Conservation (phyloP, 30 jellyfish, hydroid and myxozoan species). For the Cassiopea andromeda region DNA sequence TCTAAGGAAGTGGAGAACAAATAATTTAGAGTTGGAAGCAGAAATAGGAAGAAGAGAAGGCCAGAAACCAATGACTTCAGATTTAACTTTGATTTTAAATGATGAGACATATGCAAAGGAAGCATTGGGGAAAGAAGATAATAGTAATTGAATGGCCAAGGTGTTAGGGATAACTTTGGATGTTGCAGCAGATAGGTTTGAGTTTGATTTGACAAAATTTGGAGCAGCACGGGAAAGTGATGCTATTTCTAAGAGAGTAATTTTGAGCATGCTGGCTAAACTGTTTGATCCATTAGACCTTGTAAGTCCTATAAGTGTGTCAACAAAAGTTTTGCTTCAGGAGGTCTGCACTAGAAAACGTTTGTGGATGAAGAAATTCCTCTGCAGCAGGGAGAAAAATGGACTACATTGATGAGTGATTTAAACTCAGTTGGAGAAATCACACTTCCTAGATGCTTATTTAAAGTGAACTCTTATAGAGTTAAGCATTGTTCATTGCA, state of each 20-base stretch:
- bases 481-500: constrained; percentile 7
- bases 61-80: neutral
- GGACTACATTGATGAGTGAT: constrained; percentile 16
- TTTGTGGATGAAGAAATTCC: constrained; percentile 19
- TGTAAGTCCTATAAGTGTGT: constrained; percentile 19
- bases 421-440: constrained; percentile 9
- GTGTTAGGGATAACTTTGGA: neutral
- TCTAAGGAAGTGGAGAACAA: neutral
- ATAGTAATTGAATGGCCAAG: neutral
- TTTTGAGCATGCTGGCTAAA: neutral
- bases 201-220: neutral
- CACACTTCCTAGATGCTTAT: constrained; percentile 13
- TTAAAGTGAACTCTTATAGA: neutral
- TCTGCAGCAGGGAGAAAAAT: neutral
- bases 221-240: neutral
- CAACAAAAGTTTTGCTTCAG: constrained; percentile 18
- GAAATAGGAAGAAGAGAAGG: neutral
- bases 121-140: neutral
- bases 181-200: neutral
- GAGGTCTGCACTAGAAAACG: constrained; percentile 22
- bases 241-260: neutral
- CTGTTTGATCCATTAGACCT: constrained; percentile 39
- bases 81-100: too few relatives aligned
- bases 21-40: constrained; percentile 9
- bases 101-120: neutral